phyloP scores from a whole-genome alignment of 2,888 invertebrate species.

The Tenthredo livida region DNA sequence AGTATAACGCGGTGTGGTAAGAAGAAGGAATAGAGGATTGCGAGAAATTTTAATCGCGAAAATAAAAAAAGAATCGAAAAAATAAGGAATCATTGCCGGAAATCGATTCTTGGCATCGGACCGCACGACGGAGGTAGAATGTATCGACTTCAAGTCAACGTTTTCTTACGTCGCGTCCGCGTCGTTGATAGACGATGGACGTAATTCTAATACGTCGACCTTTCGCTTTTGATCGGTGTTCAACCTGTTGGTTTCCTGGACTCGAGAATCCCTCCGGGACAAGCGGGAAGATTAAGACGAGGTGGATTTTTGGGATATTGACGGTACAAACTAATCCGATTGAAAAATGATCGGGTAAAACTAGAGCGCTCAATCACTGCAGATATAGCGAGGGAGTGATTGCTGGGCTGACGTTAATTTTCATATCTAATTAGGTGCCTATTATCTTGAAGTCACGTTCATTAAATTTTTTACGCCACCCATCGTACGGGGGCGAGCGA shows the following conservation, averaged over 20 bases:
- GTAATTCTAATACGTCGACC: slow-evolving; percentile 25
- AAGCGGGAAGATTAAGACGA: background rate
- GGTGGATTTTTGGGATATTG: background rate
- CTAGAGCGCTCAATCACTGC: background rate
- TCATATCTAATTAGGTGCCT: background rate
- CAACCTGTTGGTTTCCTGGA: slow-evolving; percentile 35
- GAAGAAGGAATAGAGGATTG: background rate
- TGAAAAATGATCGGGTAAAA: background rate
- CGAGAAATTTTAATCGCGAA: background rate
- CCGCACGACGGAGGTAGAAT: background rate
- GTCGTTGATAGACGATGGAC: slow-evolving; percentile 7
- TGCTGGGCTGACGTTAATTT: background rate
- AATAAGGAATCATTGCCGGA: background rate
- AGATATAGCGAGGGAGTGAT: background rate
- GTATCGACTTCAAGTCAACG: background rate
- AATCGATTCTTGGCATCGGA: background rate
- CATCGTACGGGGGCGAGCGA: background rate
- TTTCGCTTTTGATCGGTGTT: slow-evolving; percentile 47
- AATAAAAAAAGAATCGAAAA: background rate
- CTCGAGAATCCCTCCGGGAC: background rate
- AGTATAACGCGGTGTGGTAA: background rate
- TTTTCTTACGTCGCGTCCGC: slow-evolving; percentile 10
- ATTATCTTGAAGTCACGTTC: slow-evolving; percentile 14
- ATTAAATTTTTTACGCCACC: background rate
- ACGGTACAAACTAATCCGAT: background rate